These are phyloP conservation scores for Malurus leucopterus DNA, from an alignment of 2,797 vertebrate genomes.

Conservation along the genomic window DNA sequence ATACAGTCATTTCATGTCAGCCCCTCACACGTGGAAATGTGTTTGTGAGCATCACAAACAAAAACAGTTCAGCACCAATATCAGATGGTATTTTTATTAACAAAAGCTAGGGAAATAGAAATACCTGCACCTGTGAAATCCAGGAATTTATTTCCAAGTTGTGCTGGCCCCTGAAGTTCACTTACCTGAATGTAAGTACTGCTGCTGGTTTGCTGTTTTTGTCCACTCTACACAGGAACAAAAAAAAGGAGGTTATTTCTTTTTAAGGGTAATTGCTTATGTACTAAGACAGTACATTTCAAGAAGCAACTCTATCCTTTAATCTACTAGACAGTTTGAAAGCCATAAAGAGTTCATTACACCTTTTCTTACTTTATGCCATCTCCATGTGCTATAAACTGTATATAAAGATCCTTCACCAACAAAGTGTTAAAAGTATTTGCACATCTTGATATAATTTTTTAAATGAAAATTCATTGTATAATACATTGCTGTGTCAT, in stretches of 20 bases:
- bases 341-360: not conserved
- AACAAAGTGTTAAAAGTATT: not conserved
- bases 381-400: not conserved
- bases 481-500: not conserved
- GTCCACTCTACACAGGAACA: not conserved
- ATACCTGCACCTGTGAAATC: not conserved
- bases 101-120: not conserved
- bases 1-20: not conserved
- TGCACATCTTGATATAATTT: not conserved
- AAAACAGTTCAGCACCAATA: not conserved
- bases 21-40: not conserved
- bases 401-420: not conserved
- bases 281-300: not conserved
- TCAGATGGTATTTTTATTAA: not conserved
- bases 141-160: not conserved
- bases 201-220: conserved; percentile 13
- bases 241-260: not conserved
- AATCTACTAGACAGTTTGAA: not conserved
- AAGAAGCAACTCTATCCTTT: not conserved
- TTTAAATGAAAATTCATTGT: not conserved
- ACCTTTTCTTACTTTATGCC: not conserved
- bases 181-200: not conserved
- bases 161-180: not conserved
- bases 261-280: not conserved
- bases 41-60: not conserved